These are phyloP conservation scores for Motacilla alba DNA, from an alignment of 2,113 vertebrate genomes.

Conservation along the genomic window DNA sequence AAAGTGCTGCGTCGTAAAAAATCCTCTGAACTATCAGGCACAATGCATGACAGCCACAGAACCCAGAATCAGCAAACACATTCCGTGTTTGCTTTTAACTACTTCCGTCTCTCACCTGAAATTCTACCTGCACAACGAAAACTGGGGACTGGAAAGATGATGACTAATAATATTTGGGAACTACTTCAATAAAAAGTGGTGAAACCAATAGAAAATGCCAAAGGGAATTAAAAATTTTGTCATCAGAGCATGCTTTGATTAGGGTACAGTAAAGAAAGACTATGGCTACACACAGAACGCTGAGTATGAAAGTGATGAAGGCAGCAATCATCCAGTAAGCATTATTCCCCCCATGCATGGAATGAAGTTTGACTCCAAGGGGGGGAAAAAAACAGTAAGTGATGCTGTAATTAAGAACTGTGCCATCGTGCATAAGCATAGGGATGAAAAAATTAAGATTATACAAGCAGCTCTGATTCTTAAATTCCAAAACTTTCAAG, in stretches of 20 bases:
- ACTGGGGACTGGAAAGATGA: not conserved
- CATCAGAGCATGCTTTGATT: not conserved
- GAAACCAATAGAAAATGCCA: not conserved
- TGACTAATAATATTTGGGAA: not conserved
- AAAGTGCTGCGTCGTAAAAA: not conserved
- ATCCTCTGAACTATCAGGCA: not conserved
- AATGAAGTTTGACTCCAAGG: not conserved
- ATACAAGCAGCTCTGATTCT: not conserved
- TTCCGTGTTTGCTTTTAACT: not conserved
- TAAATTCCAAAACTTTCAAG: not conserved
- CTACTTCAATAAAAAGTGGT: not conserved
- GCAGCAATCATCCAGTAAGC: not conserved
- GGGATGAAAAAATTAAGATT: not conserved
- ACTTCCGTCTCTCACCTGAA: not conserved
- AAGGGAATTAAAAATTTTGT: not conserved
- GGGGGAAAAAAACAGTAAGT: not conserved
- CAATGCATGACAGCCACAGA: not conserved
- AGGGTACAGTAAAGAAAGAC: constrained; percentile 19
- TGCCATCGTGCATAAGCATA: not conserved
- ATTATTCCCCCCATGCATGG: not conserved
- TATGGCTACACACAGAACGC: not conserved
- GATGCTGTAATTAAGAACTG: constrained; percentile 1
- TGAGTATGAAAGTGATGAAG: not conserved
- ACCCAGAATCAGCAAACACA: not conserved
- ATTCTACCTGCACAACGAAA: not conserved